Conservation (phyloP, 2,888 invertebrate species). For the Trachelus iudaicus region DNA sequence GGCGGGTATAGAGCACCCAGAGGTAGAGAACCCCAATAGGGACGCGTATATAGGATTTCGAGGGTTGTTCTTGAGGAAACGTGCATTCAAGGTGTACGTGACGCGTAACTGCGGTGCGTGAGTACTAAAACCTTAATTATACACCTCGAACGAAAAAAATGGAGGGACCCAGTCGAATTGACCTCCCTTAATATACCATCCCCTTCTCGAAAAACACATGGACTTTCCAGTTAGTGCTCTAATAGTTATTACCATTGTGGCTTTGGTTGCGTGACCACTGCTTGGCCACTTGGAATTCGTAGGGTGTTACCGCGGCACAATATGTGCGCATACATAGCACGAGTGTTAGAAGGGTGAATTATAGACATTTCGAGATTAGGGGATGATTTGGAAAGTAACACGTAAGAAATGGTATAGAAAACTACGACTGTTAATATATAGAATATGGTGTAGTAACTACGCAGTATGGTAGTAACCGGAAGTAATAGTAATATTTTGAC, state of each 20-base stretch:
- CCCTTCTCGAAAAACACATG: not conserved
- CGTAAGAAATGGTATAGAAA: not conserved
- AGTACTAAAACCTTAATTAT: not conserved
- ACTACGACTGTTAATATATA: not conserved
- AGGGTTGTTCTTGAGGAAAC: not conserved
- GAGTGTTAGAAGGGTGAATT: slow-evolving; percentile 28
- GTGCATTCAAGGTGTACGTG: not conserved
- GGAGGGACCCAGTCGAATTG: not conserved
- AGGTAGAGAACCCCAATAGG: not conserved
- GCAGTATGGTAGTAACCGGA: not conserved
- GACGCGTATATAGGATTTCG: not conserved
- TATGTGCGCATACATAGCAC: slow-evolving; percentile 34
- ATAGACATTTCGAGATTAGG: not conserved
- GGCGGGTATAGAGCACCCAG: not conserved
- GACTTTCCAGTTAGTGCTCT: not conserved
- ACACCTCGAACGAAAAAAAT: not conserved
- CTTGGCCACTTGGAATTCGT: slow-evolving; percentile 39
- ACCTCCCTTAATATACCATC: not conserved
- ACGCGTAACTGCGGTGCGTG: slow-evolving; percentile 5
- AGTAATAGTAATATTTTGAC: not conserved
- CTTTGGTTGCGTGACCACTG: slow-evolving; percentile 11
- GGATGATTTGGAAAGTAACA: not conserved
- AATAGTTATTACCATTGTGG: not conserved
- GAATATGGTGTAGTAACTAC: not conserved
- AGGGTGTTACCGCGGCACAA: slow-evolving; percentile 20